Percentiles rank a stretch among this genome's conserved stretches.
phyloP scores from a whole-genome alignment of 2,113 vertebrate species.

The Abramis brama region DNA sequence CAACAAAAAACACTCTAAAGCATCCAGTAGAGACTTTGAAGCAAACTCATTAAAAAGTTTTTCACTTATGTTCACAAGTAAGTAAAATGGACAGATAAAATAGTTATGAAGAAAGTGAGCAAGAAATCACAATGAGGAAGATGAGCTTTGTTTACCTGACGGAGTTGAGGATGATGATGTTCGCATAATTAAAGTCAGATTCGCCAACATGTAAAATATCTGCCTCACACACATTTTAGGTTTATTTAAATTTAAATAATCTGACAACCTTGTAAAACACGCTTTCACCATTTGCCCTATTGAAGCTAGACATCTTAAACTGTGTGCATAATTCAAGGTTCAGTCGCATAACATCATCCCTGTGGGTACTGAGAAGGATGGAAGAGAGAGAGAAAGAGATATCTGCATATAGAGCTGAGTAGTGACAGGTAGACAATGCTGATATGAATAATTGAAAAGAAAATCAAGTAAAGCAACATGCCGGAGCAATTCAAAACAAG shows the following conservation, averaged over 20 bases:
- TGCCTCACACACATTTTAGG: slow-evolving; percentile 36
- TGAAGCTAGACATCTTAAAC: slow-evolving; percentile 29
- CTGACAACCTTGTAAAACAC: slow-evolving; percentile 41
- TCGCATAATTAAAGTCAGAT: slow-evolving; percentile 53
- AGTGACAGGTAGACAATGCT: slow-evolving; percentile 47
- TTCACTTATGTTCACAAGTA: slow-evolving; percentile 23
- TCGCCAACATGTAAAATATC: slow-evolving; percentile 48
- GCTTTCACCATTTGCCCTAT: slow-evolving; percentile 26
- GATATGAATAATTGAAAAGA: slow-evolving; percentile 37
- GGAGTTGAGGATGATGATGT: slow-evolving; percentile 9
- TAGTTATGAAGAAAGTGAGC: neutral
- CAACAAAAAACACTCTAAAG: slow-evolving; percentile 7
- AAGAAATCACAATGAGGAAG: slow-evolving; percentile 1
- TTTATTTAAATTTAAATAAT: slow-evolving; percentile 50
- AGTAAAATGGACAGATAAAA: neutral
- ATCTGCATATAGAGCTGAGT: neutral
- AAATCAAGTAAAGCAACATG: slow-evolving; percentile 3
- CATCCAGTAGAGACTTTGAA: slow-evolving; percentile 8
- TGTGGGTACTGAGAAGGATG: slow-evolving; percentile 5
- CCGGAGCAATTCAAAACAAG: slow-evolving; percentile 9
- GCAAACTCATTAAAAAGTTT: slow-evolving; percentile 42
- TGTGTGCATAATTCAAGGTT: slow-evolving; percentile 24
- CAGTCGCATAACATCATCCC: slow-evolving; percentile 1
- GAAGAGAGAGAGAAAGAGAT: slow-evolving; percentile 16
- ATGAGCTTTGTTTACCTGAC: slow-evolving; percentile 22